A percentile compares a stretch with the other conserved stretches of the same genome.
These are phyloP conservation scores for Meloidogyne floridensis DNA, from an alignment of 1,140 invertebrate species.

Conservation along the genomic window DNA sequence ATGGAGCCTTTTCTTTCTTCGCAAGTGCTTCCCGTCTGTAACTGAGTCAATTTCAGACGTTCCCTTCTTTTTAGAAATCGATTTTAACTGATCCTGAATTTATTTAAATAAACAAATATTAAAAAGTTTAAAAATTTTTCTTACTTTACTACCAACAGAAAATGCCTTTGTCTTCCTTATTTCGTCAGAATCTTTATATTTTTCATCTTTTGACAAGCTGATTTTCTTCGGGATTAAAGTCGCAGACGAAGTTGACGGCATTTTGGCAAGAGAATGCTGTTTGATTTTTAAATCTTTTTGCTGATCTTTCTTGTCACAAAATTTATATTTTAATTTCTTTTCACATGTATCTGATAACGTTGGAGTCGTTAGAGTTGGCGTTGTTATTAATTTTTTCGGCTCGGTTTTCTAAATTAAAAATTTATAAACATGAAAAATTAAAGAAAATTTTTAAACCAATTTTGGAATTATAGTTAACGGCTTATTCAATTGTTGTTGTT, in stretches of 20 bases:
- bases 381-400: neutral
- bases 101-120: neutral
- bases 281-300: neutral
- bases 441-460: neutral
- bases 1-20: slow-evolving; percentile 24
- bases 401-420: neutral
- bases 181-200: neutral
- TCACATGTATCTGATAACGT: neutral
- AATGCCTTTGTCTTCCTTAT: neutral
- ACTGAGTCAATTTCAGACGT: slow-evolving; percentile 9
- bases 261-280: neutral
- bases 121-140: neutral
- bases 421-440: too few species aligned
- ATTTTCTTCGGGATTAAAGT: neutral
- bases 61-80: neutral
- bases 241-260: neutral
- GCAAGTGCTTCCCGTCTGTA: slow-evolving; percentile 1
- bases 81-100: slow-evolving; percentile 5
- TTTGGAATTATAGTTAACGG: neutral
- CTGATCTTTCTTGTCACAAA: neutral
- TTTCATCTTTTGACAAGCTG: neutral
- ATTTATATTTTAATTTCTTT: neutral
- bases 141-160: slow-evolving; percentile 4
- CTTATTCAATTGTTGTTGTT: neutral
- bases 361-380: neutral